Base-by-base conservation (phyloP, 1,140 invertebrate genomes). In the Drosophila nebulosa region DNA sequence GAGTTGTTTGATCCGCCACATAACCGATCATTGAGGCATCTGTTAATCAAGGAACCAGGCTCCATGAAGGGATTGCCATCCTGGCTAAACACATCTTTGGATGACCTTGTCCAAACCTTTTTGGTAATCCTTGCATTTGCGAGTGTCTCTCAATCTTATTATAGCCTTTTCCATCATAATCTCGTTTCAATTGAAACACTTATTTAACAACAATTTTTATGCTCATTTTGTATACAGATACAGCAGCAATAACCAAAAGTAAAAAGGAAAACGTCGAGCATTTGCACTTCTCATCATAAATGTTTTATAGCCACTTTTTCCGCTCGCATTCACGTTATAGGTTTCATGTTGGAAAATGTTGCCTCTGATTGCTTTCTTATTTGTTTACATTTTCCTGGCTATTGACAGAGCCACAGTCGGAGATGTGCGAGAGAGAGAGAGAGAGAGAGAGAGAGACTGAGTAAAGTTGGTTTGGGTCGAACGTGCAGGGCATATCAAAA, bases 341-440 rank as follows among this genome's bases (percentile, higher is more conserved):
- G 72, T 74, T 69, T 78, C 67, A 46, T 21, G 7, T 21, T 18
- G 58, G 59, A 85, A 81, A 81, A 78, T 88, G 74, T 85, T 74
- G 78, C 70, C 63, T 78, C 61, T 85, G 81, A 85, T 85, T 86
- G 78, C 84, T 86, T 85, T 86, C 74, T 62, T 86, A 85, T 85
- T 86, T 85, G 81, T 85, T 86, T 85, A 85, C 83, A 86, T 86
- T 78, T 60, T 78, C 53, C 68, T 42, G 73, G 73, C 81, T 80
- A 86, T 84, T 84, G 77, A 77, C 81, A 84, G 72, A 78, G 64
- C 67, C 67, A 7, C 74, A 77, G 67, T 32, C 9, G 10, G 30
- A 32, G 42, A 65, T 51, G 59, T 50, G 32, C 24, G 32, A 35
- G 42, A 26, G 27, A 61, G 27, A 27, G 5, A 35, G 39, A 22